Evolutionary conservation across 2,888 invertebrate species (phyloP).

Genomic region (Agrotis exclamationis): DNA sequence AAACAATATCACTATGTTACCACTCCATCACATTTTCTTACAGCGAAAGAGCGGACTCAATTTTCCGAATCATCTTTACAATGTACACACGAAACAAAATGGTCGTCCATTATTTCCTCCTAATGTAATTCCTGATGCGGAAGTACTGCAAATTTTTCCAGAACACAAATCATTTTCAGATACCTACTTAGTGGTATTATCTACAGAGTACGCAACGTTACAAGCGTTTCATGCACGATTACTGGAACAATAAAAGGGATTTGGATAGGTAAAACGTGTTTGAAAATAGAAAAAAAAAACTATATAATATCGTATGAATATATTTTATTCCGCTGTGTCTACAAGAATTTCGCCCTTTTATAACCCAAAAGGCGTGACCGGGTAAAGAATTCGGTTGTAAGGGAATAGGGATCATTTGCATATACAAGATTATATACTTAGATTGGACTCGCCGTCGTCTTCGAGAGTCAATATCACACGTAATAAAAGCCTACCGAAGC

Average conservation of each 20-base stretch:
- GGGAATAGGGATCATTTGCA: constrained; percentile 85
- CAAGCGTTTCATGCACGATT: constrained; percentile 69
- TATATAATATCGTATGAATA: constrained; percentile 78
- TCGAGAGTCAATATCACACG: constrained; percentile 85
- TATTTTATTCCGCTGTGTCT: constrained; percentile 83
- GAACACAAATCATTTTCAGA: constrained; percentile 72
- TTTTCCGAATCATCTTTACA: constrained; percentile 56
- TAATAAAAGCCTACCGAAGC: constrained; percentile 82
- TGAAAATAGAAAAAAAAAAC: constrained; percentile 72
- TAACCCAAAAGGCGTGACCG: constrained; percentile 83
- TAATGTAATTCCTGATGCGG: constrained; percentile 69
- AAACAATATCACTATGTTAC: constrained; percentile 15
- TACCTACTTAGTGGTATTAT: constrained; percentile 71
- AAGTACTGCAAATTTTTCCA: constrained; percentile 65
- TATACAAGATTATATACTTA: constrained; percentile 86
- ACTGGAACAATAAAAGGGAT: constrained; percentile 72
- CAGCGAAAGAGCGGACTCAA: constrained; percentile 31
- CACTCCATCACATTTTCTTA: constrained; percentile 39
- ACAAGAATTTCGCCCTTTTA: constrained; percentile 80
- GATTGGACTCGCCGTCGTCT: constrained; percentile 77
- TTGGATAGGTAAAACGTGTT: constrained; percentile 72
- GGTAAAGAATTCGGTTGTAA: constrained; percentile 82
- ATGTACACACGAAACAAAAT: constrained; percentile 65
- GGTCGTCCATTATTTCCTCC: constrained; percentile 61
- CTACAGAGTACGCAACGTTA: constrained; percentile 70